A percentile compares a stretch with the other conserved stretches of the same genome.
phyloP scores from a whole-genome alignment of 2,888 invertebrate species.

The Alloscopus bannaensis region DNA sequence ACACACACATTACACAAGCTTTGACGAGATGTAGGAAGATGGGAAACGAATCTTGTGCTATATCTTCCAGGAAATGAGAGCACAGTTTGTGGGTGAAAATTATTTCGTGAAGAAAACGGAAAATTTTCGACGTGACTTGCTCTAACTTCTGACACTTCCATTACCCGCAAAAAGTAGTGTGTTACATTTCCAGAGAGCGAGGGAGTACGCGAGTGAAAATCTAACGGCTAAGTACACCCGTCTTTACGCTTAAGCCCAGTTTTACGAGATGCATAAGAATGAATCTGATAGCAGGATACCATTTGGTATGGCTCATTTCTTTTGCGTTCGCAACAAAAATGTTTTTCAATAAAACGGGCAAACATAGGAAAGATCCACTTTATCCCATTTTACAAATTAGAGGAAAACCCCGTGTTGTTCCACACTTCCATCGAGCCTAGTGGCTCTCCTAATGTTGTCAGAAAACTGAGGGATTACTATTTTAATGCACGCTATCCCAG shows the following conservation, averaged over 20 bases:
- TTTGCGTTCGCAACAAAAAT: no score
- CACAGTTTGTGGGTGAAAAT: conserved; percentile 44
- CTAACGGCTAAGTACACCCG: no score
- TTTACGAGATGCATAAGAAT: no score
- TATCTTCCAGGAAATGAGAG: conserved; percentile 17
- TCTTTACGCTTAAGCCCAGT: no score
- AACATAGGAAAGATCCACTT: conserved; percentile 34
- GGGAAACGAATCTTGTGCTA: not conserved
- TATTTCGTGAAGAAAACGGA: conserved; percentile 39
- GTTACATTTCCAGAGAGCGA: not conserved
- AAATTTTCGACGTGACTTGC: conserved; percentile 33
- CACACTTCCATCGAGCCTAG: no score
- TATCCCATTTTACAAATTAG: conserved; percentile 62
- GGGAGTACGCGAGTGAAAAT: not conserved
- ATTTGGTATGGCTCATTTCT: no score
- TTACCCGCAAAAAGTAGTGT: conserved; percentile 27
- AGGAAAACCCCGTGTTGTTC: conserved; percentile 50
- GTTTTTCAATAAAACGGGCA: no score
- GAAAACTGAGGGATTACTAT: no score
- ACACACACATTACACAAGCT: conserved; percentile 5
- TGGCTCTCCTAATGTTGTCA: no score
- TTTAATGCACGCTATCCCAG: no score
- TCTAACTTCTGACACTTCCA: conserved; percentile 59
- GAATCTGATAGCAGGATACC: no score
- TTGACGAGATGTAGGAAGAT: not conserved